phyloP scores from a whole-genome alignment of 2,113 vertebrate genomes.

The Condylura cristata region DNA sequence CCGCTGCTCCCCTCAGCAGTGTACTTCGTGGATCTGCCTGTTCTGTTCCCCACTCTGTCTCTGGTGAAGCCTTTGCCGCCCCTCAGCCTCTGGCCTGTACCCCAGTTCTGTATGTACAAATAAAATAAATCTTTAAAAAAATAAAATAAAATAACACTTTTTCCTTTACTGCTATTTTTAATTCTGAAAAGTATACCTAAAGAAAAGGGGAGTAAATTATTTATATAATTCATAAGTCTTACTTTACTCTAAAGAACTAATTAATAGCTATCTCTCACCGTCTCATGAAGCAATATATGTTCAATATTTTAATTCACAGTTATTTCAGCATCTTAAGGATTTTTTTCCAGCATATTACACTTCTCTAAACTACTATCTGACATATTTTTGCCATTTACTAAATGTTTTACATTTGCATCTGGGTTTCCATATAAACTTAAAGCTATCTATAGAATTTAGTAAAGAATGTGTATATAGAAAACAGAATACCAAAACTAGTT shows the following conservation, averaged over 20 bases:
- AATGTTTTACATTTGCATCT: background rate
- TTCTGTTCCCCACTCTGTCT: too few species aligned
- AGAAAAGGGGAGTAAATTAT: background rate
- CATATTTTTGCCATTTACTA: background rate
- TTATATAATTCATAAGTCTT: background rate
- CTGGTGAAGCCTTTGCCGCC: too few species aligned
- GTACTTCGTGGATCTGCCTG: too few species aligned
- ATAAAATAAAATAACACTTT: too few species aligned
- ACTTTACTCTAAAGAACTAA: slow-evolving; percentile 31
- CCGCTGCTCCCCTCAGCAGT: too few species aligned
- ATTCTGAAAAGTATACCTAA: slow-evolving; percentile 37
- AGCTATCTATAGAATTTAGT: background rate
- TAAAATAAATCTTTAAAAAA: too few species aligned
- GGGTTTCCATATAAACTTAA: background rate
- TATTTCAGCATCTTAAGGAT: background rate
- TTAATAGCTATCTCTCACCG: background rate
- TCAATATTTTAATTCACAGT: slow-evolving; percentile 16
- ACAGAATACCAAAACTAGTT: background rate
- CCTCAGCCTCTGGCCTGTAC: too few species aligned
- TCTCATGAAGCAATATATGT: background rate
- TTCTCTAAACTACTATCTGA: background rate
- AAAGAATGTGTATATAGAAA: background rate
- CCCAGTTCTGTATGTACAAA: too few species aligned
- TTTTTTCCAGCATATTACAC: background rate
- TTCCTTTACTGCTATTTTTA: slow-evolving; percentile 6